Evolutionary conservation across 2,888 invertebrate genomes (phyloP), one percentile per base, ranked within the genome.

Genomic region (Camponotus fellah): DNA sequence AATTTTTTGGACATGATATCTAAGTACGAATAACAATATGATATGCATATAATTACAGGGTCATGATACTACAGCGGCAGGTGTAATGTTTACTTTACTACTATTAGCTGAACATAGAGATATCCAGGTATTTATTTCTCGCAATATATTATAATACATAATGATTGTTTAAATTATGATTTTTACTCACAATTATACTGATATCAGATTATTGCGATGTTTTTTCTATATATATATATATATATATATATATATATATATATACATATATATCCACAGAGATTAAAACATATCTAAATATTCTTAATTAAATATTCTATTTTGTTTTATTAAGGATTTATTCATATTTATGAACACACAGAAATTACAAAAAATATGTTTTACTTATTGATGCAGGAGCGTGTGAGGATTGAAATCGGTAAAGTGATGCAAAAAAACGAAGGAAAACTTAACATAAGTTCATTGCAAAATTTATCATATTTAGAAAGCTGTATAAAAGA

Each of bases 391-490:
- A 43, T 66, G 49, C 12, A 92, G 92, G 87, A 88, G 32, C 86
- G 85, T 37, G 89, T 87, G 2, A 87, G 93, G 62, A 53, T 56
- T 10, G 93, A 93, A 83, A 80, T 93, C 8, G 95, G 93, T 0
- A 94, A 95, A 53, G 95, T 96, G 0, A 90, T 95, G 0, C 93
- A 95, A 80, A 96, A 96, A 92, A 94, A 95, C 17, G 92, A 93
- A 21, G 95, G 94, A 0, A 95, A 96, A 8, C 92, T 95, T 0
- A 95, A 96, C 0, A 95, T 95, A 2, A 95, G 96, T 58, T 96
- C 96, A 87, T 93, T 97, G 17, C 93, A 96, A 85, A 95, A 96
- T 77, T 96, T 97, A 96, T 95, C 96, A 82, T 97, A 97, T 53
- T 53, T 53, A 53, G 53, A 53, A 0, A 53, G 53, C n/a, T 53